These are phyloP conservation scores for Caenorhabditis inopinata DNA, from an alignment of 1,140 invertebrate genomes.

Conservation along the genomic window DNA sequence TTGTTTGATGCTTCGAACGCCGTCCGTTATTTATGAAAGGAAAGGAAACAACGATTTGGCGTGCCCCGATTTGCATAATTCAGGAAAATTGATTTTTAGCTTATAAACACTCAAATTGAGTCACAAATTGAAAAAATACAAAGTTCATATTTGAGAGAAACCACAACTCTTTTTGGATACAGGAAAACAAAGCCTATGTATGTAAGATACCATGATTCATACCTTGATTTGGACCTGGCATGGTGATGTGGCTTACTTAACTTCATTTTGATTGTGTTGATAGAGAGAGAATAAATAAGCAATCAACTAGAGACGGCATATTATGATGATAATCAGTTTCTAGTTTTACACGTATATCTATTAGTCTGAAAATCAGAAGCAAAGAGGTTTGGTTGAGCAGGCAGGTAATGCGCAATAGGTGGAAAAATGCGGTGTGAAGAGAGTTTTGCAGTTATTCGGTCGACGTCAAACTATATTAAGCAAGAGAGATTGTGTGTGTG, in stretches of 20 bases:
- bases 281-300: neutral
- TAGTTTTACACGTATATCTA: neutral
- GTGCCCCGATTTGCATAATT: neutral
- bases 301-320: neutral
- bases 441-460: slow-evolving; percentile 6
- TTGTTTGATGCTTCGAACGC: neutral
- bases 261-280: neutral
- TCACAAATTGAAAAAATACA: neutral
- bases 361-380: neutral
- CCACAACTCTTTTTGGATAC: too few relatives aligned
- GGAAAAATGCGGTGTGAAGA: neutral
- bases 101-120: neutral
- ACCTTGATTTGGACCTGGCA: neutral
- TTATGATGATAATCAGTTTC: neutral
- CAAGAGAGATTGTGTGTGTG: too few relatives aligned
- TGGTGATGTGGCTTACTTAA: neutral
- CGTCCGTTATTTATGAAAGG: too few relatives aligned
- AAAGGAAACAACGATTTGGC: neutral
- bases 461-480: neutral
- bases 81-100: neutral
- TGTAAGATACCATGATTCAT: neutral
- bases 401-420: neutral
- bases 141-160: too few relatives aligned
- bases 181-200: too few relatives aligned
- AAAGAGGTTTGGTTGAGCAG: neutral